phyloP scores from a whole-genome alignment of 2,113 vertebrate species.

The Taurulus bubalis region DNA sequence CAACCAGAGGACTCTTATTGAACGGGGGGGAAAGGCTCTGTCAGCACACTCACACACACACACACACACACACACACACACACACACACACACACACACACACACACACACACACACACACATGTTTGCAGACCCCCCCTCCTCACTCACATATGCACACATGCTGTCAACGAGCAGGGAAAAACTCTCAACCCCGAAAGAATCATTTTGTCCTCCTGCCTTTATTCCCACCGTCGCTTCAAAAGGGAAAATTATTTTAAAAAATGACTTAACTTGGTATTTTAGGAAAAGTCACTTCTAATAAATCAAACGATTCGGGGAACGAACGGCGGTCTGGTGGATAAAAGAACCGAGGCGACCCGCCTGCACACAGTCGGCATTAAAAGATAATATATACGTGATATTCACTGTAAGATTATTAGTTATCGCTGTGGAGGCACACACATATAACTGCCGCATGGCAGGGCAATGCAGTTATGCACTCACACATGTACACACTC shows the following conservation, averaged over 20 bases:
- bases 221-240: neutral
- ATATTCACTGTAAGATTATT: neutral
- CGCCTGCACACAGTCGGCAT: no score
- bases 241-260: neutral
- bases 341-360: no score
- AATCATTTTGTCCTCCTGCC: neutral
- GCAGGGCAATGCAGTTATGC: neutral
- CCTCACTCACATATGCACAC: neutral
- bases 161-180: neutral
- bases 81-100: constrained; percentile 24
- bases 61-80: constrained; percentile 18
- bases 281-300: no score
- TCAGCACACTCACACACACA: constrained; percentile 40
- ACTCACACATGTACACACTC: neutral
- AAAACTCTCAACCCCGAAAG: neutral
- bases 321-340: no score
- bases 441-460: neutral
- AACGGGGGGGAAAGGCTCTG: constrained; percentile 64
- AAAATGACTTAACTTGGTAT: no score
- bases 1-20: constrained; percentile 52
- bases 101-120: constrained; percentile 9
- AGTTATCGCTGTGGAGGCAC: neutral
- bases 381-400: no score
- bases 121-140: neutral
- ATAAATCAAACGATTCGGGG: no score